These are phyloP conservation scores for Trichopria drosophilae DNA, from an alignment of 2,888 invertebrate species.

Conservation along the genomic window DNA sequence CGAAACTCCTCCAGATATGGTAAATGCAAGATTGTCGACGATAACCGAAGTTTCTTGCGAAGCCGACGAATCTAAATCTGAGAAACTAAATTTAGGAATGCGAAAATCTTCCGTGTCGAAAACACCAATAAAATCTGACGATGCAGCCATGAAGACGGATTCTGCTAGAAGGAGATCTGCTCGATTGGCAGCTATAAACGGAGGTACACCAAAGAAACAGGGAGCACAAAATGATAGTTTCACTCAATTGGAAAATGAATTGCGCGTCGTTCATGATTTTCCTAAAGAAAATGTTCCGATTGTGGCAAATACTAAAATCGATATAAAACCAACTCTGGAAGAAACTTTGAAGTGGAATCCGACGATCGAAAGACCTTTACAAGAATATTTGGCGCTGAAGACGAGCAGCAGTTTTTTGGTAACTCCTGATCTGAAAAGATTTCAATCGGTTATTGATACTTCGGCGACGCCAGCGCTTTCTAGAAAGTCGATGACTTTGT, in stretches of 20 bases:
- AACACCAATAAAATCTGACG: too few species aligned
- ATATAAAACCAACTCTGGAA: too few species aligned
- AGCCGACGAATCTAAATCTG: constrained; percentile 20
- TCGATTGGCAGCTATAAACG: constrained; percentile 28
- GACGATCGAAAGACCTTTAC: constrained; percentile 28
- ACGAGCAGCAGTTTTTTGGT: constrained; percentile 38
- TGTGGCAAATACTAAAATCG: too few species aligned
- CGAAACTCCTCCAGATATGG: constrained; percentile 6
- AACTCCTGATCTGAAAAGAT: constrained; percentile 38
- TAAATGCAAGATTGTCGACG: constrained; percentile 25
- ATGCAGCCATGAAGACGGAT: too few species aligned
- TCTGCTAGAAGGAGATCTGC: constrained; percentile 27
- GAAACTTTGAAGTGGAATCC: constrained; percentile 21
- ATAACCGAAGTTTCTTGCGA: constrained; percentile 30
- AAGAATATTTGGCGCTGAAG: constrained; percentile 42
- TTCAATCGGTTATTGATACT: constrained; percentile 21
- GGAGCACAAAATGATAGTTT: constrained; percentile 25
- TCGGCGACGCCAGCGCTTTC: constrained; percentile 30
- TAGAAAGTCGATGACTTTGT: constrained; percentile 32
- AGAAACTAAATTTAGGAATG: too few species aligned
- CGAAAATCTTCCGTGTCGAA: too few species aligned
- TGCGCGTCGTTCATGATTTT: constrained; percentile 19
- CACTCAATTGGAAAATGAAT: constrained; percentile 22
- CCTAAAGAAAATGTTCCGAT: constrained; percentile 13
- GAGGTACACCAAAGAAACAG: neutral